phyloP scores from a whole-genome alignment of 2,888 invertebrate genomes.

The Leucania comma region DNA sequence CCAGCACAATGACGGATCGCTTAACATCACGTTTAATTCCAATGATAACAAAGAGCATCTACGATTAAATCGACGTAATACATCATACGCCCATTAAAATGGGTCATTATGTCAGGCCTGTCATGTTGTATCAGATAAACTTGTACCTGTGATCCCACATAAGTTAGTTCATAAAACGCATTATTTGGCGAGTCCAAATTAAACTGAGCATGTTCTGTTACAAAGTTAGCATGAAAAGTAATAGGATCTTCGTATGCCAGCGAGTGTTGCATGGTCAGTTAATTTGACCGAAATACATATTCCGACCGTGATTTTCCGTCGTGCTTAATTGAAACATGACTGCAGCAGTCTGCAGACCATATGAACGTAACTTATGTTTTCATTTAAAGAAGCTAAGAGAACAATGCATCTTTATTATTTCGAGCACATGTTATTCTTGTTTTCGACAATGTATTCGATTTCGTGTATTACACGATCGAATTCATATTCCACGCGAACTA shows the following conservation, averaged over 20 bases:
- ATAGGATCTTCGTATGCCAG: conserved; percentile 1
- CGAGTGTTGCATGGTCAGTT: conserved; percentile 6
- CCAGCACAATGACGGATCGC: conserved; percentile 78
- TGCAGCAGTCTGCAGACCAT: conserved; percentile 32
- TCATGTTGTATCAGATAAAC: conserved; percentile 53
- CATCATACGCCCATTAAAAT: conserved; percentile 55
- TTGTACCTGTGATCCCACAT: conserved; percentile 4
- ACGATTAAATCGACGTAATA: conserved; percentile 63
- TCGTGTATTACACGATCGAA: conserved; percentile 83
- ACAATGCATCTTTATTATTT: conserved; percentile 77
- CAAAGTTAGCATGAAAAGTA: conserved; percentile 1
- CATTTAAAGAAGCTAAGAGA: conserved; percentile 70
- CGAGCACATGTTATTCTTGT: conserved; percentile 76
- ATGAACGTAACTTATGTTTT: conserved; percentile 42
- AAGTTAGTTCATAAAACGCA: not conserved
- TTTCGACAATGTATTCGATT: conserved; percentile 82
- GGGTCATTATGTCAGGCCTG: conserved; percentile 59
- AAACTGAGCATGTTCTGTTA: not conserved
- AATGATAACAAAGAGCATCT: conserved; percentile 61
- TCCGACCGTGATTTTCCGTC: conserved; percentile 36
- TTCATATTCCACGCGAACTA: conserved; percentile 86
- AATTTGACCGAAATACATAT: conserved; percentile 34
- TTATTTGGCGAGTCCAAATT: conserved; percentile 13
- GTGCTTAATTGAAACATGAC: conserved; percentile 41
- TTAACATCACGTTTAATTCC: conserved; percentile 65